A percentile compares a stretch with the other conserved stretches of the same genome.
These are phyloP conservation scores for Drosophila kepulauana DNA, from an alignment of 1,140 invertebrate genomes.

Conservation along the genomic window DNA sequence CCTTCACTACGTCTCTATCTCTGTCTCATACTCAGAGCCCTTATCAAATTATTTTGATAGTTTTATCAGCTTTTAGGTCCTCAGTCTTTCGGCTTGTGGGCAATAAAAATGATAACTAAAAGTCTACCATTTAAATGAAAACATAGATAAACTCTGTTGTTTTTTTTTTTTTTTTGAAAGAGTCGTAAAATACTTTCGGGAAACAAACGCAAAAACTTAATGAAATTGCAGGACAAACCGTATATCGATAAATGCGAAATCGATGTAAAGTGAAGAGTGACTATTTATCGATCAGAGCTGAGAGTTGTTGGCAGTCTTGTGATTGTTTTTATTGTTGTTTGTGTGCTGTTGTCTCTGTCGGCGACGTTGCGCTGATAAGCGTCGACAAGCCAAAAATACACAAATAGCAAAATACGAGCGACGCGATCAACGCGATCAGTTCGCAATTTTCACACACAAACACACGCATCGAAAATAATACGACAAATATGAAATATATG, in stretches of 20 bases:
- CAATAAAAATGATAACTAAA: no score
- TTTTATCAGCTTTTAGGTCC: no score
- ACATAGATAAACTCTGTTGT: no score
- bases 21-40: no score
- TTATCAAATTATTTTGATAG: no score
- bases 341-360: slow-evolving; percentile 37
- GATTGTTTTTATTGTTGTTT: slow-evolving; percentile 9
- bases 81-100: no score
- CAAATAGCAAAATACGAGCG: slow-evolving; percentile 24
- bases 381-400: slow-evolving; percentile 49
- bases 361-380: slow-evolving; percentile 54
- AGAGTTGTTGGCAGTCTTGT: not conserved
- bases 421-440: slow-evolving; percentile 23
- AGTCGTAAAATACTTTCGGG: no score
- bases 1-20: no score
- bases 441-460: slow-evolving; percentile 33
- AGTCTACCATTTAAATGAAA: no score
- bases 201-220: no score
- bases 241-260: not conserved
- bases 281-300: not conserved
- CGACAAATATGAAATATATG: not conserved
- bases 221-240: no score
- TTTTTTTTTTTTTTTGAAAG: no score
- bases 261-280: not conserved
- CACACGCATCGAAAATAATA: slow-evolving; percentile 9